Conservation (phyloP, 2,113 vertebrate genomes). For the Melanerpes aurifrons region DNA sequence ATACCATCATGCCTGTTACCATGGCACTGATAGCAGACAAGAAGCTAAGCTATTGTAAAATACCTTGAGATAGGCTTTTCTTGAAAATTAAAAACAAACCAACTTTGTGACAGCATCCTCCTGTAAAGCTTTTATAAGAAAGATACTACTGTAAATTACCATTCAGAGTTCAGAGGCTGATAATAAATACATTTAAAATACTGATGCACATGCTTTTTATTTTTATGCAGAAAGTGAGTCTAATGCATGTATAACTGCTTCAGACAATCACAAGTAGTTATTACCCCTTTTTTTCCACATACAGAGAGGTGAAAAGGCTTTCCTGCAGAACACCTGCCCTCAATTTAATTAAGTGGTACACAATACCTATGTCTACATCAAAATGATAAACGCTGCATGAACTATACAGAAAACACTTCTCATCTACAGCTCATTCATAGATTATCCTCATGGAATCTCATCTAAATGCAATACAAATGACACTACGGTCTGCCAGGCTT, state of each 20-base stretch:
- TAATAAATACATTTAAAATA: neutral
- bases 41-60: neutral
- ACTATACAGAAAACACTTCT: neutral
- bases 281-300: neutral
- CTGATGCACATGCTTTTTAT: neutral
- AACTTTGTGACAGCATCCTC: neutral
- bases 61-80: neutral
- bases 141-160: neutral
- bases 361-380: neutral
- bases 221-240: neutral
- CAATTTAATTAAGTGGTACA: neutral
- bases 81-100: neutral
- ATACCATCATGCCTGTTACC: neutral
- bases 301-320: neutral
- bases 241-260: neutral
- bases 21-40: neutral
- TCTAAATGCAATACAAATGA: neutral
- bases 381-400: neutral
- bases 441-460: neutral
- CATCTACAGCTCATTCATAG: conserved; percentile 21
- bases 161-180: neutral
- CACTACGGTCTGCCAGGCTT: neutral
- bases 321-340: neutral
- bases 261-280: neutral
- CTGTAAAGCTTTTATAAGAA: neutral